phyloP scores from a whole-genome alignment of 2,888 invertebrate genomes.

The Heliconius aoede region DNA sequence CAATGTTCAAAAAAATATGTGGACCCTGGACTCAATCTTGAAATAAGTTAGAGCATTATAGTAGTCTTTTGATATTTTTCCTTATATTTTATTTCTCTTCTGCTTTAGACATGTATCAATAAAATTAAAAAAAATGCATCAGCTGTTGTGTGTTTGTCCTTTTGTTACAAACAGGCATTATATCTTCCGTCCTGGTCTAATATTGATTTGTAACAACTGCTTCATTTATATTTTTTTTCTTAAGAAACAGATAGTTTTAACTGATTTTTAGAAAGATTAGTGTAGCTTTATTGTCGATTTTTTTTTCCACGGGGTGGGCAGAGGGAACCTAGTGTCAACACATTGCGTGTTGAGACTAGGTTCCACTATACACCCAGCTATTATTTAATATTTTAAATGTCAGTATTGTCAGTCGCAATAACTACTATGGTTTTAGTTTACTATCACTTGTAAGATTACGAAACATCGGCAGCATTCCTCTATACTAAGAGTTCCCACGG shows the following conservation, averaged over 20 bases:
- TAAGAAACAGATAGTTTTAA: slow-evolving; percentile 35
- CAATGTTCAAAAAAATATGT: too few relatives aligned
- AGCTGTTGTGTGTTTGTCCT: slow-evolving; percentile 45
- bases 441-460: slow-evolving; percentile 38
- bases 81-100: neutral
- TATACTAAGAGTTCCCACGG: slow-evolving; percentile 52
- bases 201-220: slow-evolving; percentile 36
- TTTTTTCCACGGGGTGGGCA: neutral
- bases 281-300: neutral
- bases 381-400: neutral
- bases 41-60: too few relatives aligned
- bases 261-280: slow-evolving; percentile 33
- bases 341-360: neutral
- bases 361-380: too few relatives aligned
- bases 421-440: neutral
- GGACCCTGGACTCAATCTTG: neutral
- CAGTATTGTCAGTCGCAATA: slow-evolving; percentile 1
- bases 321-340: neutral
- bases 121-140: slow-evolving; percentile 34
- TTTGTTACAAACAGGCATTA: slow-evolving; percentile 31
- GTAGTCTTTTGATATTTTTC: neutral
- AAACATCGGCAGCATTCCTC: slow-evolving; percentile 50
- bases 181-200: slow-evolving; percentile 40
- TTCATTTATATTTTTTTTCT: slow-evolving; percentile 23
- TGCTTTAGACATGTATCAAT: slow-evolving; percentile 1